Percentiles rank a stretch among this genome's conserved stretches.
Evolutionary conservation across 1,140 invertebrate species (phyloP).

Genomic region (Drosophila prosaltans): DNA sequence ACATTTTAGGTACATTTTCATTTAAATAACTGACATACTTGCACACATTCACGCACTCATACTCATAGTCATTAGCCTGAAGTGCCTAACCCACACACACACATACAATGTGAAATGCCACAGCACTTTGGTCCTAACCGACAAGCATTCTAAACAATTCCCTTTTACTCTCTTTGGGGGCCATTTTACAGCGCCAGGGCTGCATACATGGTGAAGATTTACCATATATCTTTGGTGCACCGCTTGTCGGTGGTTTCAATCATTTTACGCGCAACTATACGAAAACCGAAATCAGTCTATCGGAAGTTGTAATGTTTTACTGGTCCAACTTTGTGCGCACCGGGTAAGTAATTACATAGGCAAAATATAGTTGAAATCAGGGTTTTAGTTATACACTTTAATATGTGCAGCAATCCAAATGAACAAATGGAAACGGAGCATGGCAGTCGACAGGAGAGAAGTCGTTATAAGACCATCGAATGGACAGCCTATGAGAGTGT

Average conservation of each 20-base stretch:
- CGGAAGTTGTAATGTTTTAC: conserved; percentile 96
- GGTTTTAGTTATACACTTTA: too few relatives aligned
- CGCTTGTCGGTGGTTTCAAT: conserved; percentile 90
- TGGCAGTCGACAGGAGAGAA: conserved; percentile 88
- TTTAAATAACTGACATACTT: conserved; percentile 8
- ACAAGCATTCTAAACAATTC: conserved; percentile 11
- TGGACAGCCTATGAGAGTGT: conserved; percentile 96
- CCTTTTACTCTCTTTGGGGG: conserved; percentile 9
- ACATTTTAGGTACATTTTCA: background rate
- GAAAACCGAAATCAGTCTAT: conserved; percentile 93
- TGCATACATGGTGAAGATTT: conserved; percentile 96
- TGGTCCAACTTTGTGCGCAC: conserved; percentile 98
- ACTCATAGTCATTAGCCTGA: conserved; percentile 1
- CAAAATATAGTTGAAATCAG: conserved; percentile 2
- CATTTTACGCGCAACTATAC: conserved; percentile 95
- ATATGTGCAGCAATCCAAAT: conserved; percentile 91
- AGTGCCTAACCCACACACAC: background rate
- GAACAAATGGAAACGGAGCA: conserved; percentile 88
- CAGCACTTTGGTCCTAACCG: conserved; percentile 2
- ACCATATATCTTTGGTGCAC: conserved; percentile 94
- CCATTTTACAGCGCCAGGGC: conserved; percentile 88
- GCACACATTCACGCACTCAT: background rate
- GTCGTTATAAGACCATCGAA: conserved; percentile 91
- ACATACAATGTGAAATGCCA: background rate
- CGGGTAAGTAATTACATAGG: conserved; percentile 88